These are phyloP conservation scores for Heteropelma amictum DNA, from an alignment of 2,888 invertebrate genomes.

Conservation along the genomic window DNA sequence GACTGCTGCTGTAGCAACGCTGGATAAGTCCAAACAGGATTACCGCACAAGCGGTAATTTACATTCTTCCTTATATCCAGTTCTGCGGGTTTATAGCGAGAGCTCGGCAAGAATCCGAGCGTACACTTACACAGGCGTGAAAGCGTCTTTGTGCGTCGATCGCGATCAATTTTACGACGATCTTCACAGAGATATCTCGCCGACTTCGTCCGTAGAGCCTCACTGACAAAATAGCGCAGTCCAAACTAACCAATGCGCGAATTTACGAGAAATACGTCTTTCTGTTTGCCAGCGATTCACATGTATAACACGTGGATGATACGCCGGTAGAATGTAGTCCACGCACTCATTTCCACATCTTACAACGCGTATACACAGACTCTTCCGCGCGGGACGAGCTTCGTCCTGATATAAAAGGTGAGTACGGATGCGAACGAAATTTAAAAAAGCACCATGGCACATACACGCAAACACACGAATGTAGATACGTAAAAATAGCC, in stretches of 20 bases:
- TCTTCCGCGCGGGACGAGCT: too few relatives aligned
- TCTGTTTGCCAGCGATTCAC: too few relatives aligned
- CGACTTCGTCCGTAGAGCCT: too few relatives aligned
- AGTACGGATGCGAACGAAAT: background rate
- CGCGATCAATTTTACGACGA: background rate
- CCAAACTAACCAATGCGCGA: too few relatives aligned
- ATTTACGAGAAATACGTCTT: too few relatives aligned
- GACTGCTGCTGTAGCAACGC: background rate
- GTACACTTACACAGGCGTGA: constrained; percentile 24
- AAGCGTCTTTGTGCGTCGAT: constrained; percentile 7
- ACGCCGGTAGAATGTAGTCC: too few relatives aligned
- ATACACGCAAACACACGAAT: too few relatives aligned
- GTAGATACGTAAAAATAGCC: background rate
- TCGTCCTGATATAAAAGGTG: background rate
- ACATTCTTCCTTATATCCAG: constrained; percentile 69
- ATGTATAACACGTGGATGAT: too few relatives aligned
- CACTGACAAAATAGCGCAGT: too few relatives aligned
- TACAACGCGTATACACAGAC: too few relatives aligned
- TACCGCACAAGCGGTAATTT: constrained; percentile 62
- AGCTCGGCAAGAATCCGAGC: background rate
- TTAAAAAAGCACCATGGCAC: background rate
- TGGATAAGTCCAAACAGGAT: background rate
- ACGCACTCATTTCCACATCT: too few relatives aligned
- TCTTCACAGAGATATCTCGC: background rate
- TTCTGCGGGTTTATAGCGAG: constrained; percentile 34